These are phyloP conservation scores for Megalonaias nervosa DNA, from an alignment of 1,140 invertebrate genomes.

Conservation along the genomic window DNA sequence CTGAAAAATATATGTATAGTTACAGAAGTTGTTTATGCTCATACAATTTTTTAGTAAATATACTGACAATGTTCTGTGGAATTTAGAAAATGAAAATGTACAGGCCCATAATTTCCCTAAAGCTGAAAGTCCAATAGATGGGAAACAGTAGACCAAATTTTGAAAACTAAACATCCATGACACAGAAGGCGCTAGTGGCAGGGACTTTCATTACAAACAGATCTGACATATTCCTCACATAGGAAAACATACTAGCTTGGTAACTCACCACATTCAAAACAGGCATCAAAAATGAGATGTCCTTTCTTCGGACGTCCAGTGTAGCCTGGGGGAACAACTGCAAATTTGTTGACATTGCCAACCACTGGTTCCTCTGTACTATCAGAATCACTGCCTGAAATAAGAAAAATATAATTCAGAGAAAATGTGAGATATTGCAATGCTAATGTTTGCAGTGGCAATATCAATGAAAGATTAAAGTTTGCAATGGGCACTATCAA, in stretches of 20 bases:
- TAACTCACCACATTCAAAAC: constrained; percentile 88
- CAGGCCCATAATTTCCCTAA: too few species aligned
- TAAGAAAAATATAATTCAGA: constrained; percentile 3
- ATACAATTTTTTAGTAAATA: too few species aligned
- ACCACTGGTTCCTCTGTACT: constrained; percentile 94
- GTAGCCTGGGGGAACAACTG: constrained; percentile 85
- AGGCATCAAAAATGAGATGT: constrained; percentile 96
- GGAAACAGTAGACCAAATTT: too few species aligned
- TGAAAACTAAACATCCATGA: too few species aligned
- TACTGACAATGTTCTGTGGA: too few species aligned
- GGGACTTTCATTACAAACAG: too few species aligned
- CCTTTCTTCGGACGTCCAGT: constrained; percentile 94
- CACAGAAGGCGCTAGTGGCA: too few species aligned
- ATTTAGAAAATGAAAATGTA: too few species aligned
- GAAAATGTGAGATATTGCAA: neutral
- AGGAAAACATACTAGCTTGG: neutral
- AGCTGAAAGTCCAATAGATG: too few species aligned
- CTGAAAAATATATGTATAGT: too few species aligned
- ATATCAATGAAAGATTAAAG: neutral
- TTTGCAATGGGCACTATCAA: neutral
- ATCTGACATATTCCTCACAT: too few species aligned
- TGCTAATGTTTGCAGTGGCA: neutral
- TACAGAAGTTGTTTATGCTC: too few species aligned
- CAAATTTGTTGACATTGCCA: constrained; percentile 92
- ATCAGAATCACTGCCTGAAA: constrained; percentile 89